Evolutionary conservation across 2,113 vertebrate species (phyloP), one percentile per base, ranked within the genome.

Genomic region (Esox niger): DNA sequence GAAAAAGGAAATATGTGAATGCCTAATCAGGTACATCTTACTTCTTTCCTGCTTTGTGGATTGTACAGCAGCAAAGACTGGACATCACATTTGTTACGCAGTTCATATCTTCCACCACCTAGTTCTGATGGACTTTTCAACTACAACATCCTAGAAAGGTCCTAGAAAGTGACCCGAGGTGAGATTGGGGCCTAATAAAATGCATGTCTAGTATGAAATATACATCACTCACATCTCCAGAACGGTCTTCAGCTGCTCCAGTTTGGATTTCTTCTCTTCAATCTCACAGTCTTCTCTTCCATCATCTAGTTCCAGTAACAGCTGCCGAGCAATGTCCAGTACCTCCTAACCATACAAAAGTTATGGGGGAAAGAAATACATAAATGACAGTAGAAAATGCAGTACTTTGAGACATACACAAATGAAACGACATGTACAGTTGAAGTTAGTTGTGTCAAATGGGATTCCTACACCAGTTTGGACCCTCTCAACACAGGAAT

Each of bases 171-270:
- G 43, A n/a, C 64, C 49, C 21, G 20, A 38, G 2, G 61, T 46
- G 52, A 61, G 31, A 32, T 20, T 0, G 4, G 17, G 69, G 21
- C 64, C 47, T 58, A 35, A 72, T 70, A 20, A 38, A n/a, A 46
- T 61, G 77, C 68, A 52, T 62, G 66, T 31, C 33, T 76, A 69
- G 1, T 62, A 47, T 21, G 6, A 6, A n/a, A n/a, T n/a, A n/a
- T 7, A 29, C 35, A 33, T 65, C 26, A 82, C 96, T 93, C 89
- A 99, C 97, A 99, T 98, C 88, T 98, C 97, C 86, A 99, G 81
- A 78, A 98, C 97, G 0, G 95, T 97, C 85, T 98, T 98, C 68
- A 99, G 91, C 82, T 99, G 96, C 64, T 99, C 97, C 80, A 98
- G 89, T 80, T 98, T 99, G 72, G 93, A 96, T 68, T 92, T 94